Percentiles rank a stretch among this genome's conserved stretches.
phyloP scores from a whole-genome alignment of 2,888 invertebrate species.

The Leucania comma region DNA sequence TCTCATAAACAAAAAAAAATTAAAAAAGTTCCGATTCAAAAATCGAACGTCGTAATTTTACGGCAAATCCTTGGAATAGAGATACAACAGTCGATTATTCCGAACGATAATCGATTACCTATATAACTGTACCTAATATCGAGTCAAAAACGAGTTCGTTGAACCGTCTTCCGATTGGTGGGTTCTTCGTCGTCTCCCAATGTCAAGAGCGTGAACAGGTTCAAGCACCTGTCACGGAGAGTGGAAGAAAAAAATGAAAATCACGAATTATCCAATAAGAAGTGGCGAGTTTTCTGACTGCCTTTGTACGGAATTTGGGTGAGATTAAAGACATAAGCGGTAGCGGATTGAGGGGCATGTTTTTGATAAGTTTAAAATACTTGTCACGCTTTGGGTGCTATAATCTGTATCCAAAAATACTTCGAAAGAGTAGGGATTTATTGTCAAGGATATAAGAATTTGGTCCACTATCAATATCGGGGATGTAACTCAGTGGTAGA shows the following conservation, averaged over 20 bases:
- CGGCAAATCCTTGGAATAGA: slow-evolving; percentile 61
- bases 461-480: slow-evolving; percentile 47
- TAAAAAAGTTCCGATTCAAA: slow-evolving; percentile 36
- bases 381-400: not conserved
- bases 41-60: slow-evolving; percentile 62
- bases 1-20: slow-evolving; percentile 18
- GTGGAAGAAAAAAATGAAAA: slow-evolving; percentile 80
- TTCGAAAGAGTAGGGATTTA: not conserved
- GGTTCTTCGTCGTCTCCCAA: slow-evolving; percentile 72
- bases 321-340: slow-evolving; percentile 49
- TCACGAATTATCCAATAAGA: slow-evolving; percentile 90
- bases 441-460: not conserved
- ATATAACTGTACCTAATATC: slow-evolving; percentile 71
- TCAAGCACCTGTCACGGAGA: slow-evolving; percentile 84
- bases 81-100: slow-evolving; percentile 62
- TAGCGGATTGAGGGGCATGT: slow-evolving; percentile 57
- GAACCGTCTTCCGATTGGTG: slow-evolving; percentile 73
- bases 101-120: slow-evolving; percentile 73
- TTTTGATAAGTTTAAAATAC: not conserved
- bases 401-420: not conserved
- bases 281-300: slow-evolving; percentile 79
- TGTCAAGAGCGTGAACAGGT: slow-evolving; percentile 88
- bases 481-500: slow-evolving; percentile 90
- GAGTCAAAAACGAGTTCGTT: slow-evolving; percentile 75
- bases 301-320: slow-evolving; percentile 61